Base-by-base conservation (phyloP, 2,888 invertebrate species). In the Monopis laevigella region DNA sequence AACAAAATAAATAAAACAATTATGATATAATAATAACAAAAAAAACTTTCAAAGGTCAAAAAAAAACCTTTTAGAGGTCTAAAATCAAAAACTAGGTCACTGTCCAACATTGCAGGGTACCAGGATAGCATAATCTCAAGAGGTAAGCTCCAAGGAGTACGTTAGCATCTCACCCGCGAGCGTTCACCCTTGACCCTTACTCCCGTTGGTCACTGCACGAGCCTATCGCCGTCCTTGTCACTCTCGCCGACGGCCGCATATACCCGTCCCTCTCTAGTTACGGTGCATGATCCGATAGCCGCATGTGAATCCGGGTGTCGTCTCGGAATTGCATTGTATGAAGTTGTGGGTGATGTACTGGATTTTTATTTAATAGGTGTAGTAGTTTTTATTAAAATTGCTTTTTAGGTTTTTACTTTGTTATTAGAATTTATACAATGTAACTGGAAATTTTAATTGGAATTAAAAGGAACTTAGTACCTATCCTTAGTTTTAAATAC, bases 121-220 rank as follows among this genome's bases (percentile, higher is more conserved):
- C 14, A 30, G 30, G 12, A 30, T 11, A 13, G 12, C 13, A 30
- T 8, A 30, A 13, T 11, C 30, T 30, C 12, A 14, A 11, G 12
- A 16, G 14, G 3, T 13, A 12, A 13, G 13, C 29, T 24, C 8
- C 24, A 5, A 7, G 10, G 17, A 11, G 39, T 39, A 39, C 27
- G 28, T 27, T 16, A 14, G 39, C 39, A 27, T 27, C 39, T 70
- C 69, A 67, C 68, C 72, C 63, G 59, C 69, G 78, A 77, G 70
- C 78, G 58, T 80, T 80, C 75, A 80, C 78, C 78, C 70, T 59
- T 80, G 78, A 80, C 78, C 78, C 60, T 70, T 68, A 67, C 65
- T 65, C 62, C 62, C 63, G 67, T 68, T 77, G 78, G 78, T 75
- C 78, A 78, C n/a, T n/a, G 74, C 73, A 68, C 59, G 64, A 65